A percentile compares a stretch with the other conserved stretches of the same genome.
These are phyloP conservation scores for Monopis laevigella DNA, from an alignment of 2,888 invertebrate genomes.

Conservation along the genomic window DNA sequence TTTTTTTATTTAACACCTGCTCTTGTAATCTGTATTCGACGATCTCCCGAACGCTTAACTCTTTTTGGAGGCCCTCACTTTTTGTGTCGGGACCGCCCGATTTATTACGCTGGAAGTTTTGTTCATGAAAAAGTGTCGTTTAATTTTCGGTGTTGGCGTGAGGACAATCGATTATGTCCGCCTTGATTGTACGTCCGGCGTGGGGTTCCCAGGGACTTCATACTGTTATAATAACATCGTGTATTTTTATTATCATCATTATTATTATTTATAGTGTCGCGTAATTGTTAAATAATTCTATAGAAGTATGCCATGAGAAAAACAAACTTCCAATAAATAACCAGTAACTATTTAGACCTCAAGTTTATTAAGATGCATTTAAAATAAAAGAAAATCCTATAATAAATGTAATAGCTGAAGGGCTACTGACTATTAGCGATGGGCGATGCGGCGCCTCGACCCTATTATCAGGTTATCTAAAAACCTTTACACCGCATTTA, in stretches of 20 bases:
- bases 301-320: too few relatives aligned
- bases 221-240: too few relatives aligned
- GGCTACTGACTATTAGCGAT: slow-evolving; percentile 45
- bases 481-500: slow-evolving; percentile 15
- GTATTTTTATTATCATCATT: too few relatives aligned
- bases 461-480: slow-evolving; percentile 32
- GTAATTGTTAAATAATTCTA: too few relatives aligned
- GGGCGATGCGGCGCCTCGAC: slow-evolving; percentile 29
- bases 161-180: slow-evolving; percentile 54
- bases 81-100: slow-evolving; percentile 42
- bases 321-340: too few relatives aligned
- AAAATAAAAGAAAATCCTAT: neutral
- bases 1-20: slow-evolving; percentile 69
- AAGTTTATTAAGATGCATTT: too few relatives aligned
- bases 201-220: too few relatives aligned
- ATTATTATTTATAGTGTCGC: too few relatives aligned
- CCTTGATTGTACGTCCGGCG: slow-evolving; percentile 45
- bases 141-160: slow-evolving; percentile 47
- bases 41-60: slow-evolving; percentile 65
- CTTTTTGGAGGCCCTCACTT: slow-evolving; percentile 46
- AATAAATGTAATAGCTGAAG: neutral
- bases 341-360: too few relatives aligned
- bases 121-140: slow-evolving; percentile 55
- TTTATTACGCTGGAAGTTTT: slow-evolving; percentile 53
- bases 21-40: slow-evolving; percentile 62